Evolutionary conservation across 1,140 invertebrate species (phyloP), one percentile per base, ranked within the genome.

Genomic region (Trichogramma pretiosum): DNA sequence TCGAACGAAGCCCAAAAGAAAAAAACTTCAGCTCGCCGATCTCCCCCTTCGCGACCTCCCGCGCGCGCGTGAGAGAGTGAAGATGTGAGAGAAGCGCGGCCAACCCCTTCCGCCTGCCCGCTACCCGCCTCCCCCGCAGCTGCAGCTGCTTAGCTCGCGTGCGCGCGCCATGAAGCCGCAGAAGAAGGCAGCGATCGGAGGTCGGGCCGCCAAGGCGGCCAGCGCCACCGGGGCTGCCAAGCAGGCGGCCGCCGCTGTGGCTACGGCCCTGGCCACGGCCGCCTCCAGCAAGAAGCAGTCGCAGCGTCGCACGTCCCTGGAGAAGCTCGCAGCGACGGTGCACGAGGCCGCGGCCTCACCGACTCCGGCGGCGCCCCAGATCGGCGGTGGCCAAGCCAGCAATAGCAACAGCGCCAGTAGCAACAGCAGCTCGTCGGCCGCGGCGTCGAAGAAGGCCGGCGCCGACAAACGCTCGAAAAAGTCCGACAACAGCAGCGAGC

Each of bases 111-210:
- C 24, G 24, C 24, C 5, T 11, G 5, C 11, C 5, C 24, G 5
- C 28, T 37, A 37, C 19, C 46, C 71, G 70, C 71, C 70, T 65
- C 65, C 68, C 59, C 65, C 72, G 67, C 69, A 68, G 58, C n/a
- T n/a, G n/a, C n/a, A n/a, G n/a, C n/a, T n/a, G 24, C 24, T 7
- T 7, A 11, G 24, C 5, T 5, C 24, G 24, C 24, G 24, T 11
- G 5, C 11, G 24, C 24, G 5, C 28, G 43, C 37, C 19, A 51
- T 73, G 70, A 73, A 70, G 66, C 65, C 68, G 60, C 65, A 72
- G 67, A 70, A 68, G 58, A 73, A 67, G 64, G 68, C 67, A 60
- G 59, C 64, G 48, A 65, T 68, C 58, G 62, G 67, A 58, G 62
- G 57, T 59, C 61, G 59, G 56, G n/a, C n/a, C n/a, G n/a, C n/a